Conservation (phyloP, 2,888 invertebrate species). For the Parelbella ahira region DNA sequence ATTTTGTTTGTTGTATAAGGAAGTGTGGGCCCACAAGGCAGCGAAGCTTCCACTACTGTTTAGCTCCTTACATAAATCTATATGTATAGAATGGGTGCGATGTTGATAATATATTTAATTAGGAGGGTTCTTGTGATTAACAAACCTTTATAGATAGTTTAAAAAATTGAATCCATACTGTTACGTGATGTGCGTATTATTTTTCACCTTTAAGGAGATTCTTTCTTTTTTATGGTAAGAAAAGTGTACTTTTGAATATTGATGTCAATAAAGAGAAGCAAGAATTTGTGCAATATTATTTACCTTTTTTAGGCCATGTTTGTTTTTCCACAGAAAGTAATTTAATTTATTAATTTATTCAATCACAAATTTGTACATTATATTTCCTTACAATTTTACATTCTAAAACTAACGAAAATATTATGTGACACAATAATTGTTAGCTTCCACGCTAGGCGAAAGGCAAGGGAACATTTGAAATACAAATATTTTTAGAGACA, state of each 20-base stretch:
- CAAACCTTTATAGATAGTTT: constrained; percentile 24
- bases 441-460: too few species aligned
- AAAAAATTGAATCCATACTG: constrained; percentile 32
- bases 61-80: constrained; percentile 31
- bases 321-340: too few species aligned
- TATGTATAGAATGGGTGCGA: constrained; percentile 32
- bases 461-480: too few species aligned
- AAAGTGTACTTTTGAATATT: constrained; percentile 60
- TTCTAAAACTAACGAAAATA: too few species aligned
- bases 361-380: too few species aligned
- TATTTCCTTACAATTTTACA: too few species aligned
- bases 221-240: constrained; percentile 53
- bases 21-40: constrained; percentile 33
- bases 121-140: too few species aligned
- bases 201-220: constrained; percentile 39
- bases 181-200: constrained; percentile 32
- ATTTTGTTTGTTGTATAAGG: not conserved
- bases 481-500: too few species aligned
- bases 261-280: constrained; percentile 61
- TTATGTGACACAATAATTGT: too few species aligned
- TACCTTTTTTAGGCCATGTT: too few species aligned
- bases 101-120: constrained; percentile 27
- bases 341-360: too few species aligned
- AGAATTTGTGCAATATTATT: constrained; percentile 1
- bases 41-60: constrained; percentile 38